Percentiles rank a stretch among this genome's conserved stretches.
phyloP scores from a whole-genome alignment of 2,888 invertebrate species.

The Ceriagrion tenellum region DNA sequence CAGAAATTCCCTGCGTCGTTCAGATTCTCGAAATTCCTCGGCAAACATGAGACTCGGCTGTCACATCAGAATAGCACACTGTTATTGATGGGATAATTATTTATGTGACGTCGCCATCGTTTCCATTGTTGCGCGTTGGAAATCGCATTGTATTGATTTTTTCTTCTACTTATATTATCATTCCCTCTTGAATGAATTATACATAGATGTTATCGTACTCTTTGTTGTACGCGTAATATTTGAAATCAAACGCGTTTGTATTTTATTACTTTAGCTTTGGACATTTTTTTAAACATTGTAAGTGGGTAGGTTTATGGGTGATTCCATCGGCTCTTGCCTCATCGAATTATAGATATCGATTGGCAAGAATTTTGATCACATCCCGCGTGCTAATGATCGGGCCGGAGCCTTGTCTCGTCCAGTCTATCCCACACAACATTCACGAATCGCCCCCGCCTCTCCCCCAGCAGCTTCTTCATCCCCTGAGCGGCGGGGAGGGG shows the following conservation, averaged over 20 bases:
- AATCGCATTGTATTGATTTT: background rate
- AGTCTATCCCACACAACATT: conserved; percentile 9
- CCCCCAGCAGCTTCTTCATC: conserved; percentile 37
- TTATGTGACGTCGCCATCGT: background rate
- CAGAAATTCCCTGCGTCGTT: background rate
- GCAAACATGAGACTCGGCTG: background rate
- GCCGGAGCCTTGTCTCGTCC: conserved; percentile 38
- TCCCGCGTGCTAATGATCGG: conserved; percentile 49
- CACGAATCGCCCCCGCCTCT: conserved; percentile 37
- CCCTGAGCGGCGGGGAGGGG: background rate
- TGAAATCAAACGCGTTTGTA: background rate
- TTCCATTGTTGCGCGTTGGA: background rate
- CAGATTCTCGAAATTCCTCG: background rate
- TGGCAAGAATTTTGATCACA: background rate
- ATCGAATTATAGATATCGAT: background rate
- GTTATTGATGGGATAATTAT: background rate
- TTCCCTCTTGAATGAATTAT: background rate
- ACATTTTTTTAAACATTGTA: background rate
- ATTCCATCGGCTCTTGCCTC: background rate
- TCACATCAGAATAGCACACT: background rate
- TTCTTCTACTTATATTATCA: background rate
- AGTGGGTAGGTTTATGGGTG: background rate
- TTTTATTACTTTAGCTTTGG: background rate
- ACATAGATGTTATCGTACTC: background rate
- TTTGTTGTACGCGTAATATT: background rate